Evolutionary conservation across 2,888 invertebrate genomes (phyloP).

Genomic region (Orthosia gracilis): DNA sequence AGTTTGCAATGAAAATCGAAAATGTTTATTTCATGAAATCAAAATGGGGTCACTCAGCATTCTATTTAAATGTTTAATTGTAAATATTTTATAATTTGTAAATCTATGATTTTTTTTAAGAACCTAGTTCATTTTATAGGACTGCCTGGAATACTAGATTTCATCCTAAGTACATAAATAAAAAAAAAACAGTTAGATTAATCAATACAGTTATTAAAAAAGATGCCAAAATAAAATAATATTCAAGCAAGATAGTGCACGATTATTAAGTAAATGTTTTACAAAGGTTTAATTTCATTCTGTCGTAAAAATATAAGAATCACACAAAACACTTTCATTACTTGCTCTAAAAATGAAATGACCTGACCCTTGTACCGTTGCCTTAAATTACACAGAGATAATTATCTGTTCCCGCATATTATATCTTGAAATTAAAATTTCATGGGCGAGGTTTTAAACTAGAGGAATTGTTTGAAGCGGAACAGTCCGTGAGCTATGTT

Average conservation of each 20-base stretch:
- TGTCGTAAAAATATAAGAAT: constrained; percentile 56
- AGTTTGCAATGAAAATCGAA: background rate
- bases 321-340: constrained; percentile 69
- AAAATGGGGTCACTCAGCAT: background rate
- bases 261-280: constrained; percentile 13
- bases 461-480: constrained; percentile 78
- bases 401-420: constrained; percentile 82
- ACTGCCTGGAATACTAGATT: too few relatives aligned
- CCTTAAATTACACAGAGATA: constrained; percentile 76
- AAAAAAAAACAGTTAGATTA: background rate
- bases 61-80: background rate
- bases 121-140: too few relatives aligned
- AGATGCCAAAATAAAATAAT: constrained; percentile 1
- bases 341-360: constrained; percentile 74
- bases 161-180: background rate
- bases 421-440: constrained; percentile 85
- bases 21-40: background rate
- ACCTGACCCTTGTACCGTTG: constrained; percentile 80
- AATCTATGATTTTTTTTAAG: background rate
- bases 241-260: background rate
- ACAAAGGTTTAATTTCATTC: constrained; percentile 42
- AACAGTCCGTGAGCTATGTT: constrained; percentile 88
- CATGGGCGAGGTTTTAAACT: constrained; percentile 87
- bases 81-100: background rate
- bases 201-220: background rate